Percentiles rank a stretch among this genome's conserved stretches.
Conservation (phyloP, 2,797 vertebrate genomes). For the Picus viridis region DNA sequence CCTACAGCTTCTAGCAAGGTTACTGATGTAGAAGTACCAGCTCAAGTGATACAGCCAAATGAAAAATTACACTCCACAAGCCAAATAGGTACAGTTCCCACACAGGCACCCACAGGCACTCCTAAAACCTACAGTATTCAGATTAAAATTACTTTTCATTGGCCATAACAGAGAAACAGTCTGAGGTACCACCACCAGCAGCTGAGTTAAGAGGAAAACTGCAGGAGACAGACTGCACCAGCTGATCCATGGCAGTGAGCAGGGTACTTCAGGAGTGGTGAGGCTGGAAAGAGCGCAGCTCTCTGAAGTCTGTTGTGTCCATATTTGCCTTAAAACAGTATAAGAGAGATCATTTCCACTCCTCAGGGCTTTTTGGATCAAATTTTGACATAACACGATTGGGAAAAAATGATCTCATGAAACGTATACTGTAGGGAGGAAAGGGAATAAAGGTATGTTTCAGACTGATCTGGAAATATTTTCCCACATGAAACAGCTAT, state of each 20-base stretch:
- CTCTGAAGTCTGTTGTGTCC: not conserved
- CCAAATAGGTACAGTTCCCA: not conserved
- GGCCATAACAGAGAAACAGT: not conserved
- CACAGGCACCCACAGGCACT: not conserved
- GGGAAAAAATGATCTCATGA: conserved; percentile 49
- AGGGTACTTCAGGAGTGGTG: not conserved
- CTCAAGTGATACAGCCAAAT: not conserved
- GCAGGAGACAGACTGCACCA: rapidly evolving
- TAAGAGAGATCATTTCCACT: conserved; percentile 42
- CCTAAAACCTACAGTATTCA: not conserved
- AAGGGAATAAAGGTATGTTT: conserved; percentile 65
- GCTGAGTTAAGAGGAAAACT: not conserved
- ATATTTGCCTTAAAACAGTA: not conserved
- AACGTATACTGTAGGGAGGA: conserved; percentile 46
- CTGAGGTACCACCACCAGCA: not conserved
- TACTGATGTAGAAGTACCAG: not conserved
- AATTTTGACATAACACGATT: conserved; percentile 49
- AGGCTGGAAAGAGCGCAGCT: too few species aligned
- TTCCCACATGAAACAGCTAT: conserved; percentile 14
- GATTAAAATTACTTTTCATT: not conserved
- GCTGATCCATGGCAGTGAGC: not conserved
- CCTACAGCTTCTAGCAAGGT: not conserved
- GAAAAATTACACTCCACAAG: not conserved
- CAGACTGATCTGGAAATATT: conserved; percentile 52
- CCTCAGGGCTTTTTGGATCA: conserved; percentile 55